phyloP scores from a whole-genome alignment of 2,113 vertebrate genomes.

The Miniopterus natalensis region DNA sequence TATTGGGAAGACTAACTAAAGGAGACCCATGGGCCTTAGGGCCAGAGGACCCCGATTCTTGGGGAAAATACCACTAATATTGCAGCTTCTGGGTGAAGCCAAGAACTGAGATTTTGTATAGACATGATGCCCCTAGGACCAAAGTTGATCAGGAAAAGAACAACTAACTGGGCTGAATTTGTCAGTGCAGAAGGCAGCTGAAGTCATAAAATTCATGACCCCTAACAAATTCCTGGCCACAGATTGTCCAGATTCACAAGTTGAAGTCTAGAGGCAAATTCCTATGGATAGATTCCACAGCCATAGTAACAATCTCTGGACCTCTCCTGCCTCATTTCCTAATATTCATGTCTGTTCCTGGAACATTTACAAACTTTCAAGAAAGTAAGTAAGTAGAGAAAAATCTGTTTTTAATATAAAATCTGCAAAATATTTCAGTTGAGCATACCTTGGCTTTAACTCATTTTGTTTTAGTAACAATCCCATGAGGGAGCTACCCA shows the following conservation, averaged over 20 bases:
- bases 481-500: neutral
- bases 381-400: neutral
- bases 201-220: neutral
- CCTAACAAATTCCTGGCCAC: neutral
- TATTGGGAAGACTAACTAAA: neutral
- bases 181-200: neutral
- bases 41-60: neutral
- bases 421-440: slow-evolving; percentile 25
- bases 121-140: neutral
- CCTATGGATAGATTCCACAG: neutral
- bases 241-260: neutral
- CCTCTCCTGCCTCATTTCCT: neutral
- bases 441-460: neutral
- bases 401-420: slow-evolving; percentile 9
- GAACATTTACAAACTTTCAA: slow-evolving; percentile 19
- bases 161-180: slow-evolving; percentile 12
- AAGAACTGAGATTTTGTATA: slow-evolving; percentile 10
- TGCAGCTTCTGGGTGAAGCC: neutral
- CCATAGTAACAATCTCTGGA: neutral
- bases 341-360: slow-evolving; percentile 31
- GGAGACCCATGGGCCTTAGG: neutral
- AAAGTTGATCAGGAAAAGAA: slow-evolving; percentile 30
- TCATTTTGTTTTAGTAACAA: slow-evolving; percentile 4
- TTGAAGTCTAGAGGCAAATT: slow-evolving; percentile 36
- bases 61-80: neutral